Base-by-base conservation (phyloP, 2,797 vertebrate species). In the Ataeniobius toweri region DNA sequence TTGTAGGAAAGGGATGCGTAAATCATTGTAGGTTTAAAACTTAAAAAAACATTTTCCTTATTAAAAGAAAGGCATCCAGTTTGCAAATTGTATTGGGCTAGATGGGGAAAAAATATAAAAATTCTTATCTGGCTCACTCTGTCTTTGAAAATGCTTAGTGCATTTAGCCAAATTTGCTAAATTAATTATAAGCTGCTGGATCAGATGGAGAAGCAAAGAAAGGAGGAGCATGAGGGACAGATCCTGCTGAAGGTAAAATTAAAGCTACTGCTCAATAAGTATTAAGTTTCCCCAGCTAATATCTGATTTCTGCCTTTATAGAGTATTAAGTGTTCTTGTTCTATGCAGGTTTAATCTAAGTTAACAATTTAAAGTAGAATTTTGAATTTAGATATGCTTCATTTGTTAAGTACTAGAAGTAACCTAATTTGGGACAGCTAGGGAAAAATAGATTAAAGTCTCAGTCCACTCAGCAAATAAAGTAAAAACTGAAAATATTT, bases 161-260 rank as follows among this genome's bases (percentile, higher is more conserved):
- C 3, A 24, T n/a, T 24, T 24, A n/a, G 7, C 55, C 20, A 9
- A 58, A 8, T 58, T n/a, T 58, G 4, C 9, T n/a, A n/a, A 58
- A 50, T 13, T 48, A 13, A 48, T 48, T 13, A 36, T 36, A 36
- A 99, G 92, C 97, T 98, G 93, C 95, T 99, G 72, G 98, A 99
- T 94, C 97, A 97, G 90, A 96, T 98, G 88, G 97, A 99, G 83
- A 99, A 98, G 81, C 97, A 98, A 86, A 95, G 96, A 76, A 99
- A 98, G 87, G 98, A 99, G 0, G 97, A 98, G 81, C 96, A 97
- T 94, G 98, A 99, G 91, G 93, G 97, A 77, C 97, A 99, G 90
- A 99, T 98, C 90, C 94, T 98, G 79, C 95, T 99, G 93, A 97
- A 98, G 96, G 97, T 97, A 92, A 80, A 24, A 18, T 69, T 14